Evolutionary conservation across 2,888 invertebrate genomes (phyloP).

Genomic region (Calephelis perditalis): DNA sequence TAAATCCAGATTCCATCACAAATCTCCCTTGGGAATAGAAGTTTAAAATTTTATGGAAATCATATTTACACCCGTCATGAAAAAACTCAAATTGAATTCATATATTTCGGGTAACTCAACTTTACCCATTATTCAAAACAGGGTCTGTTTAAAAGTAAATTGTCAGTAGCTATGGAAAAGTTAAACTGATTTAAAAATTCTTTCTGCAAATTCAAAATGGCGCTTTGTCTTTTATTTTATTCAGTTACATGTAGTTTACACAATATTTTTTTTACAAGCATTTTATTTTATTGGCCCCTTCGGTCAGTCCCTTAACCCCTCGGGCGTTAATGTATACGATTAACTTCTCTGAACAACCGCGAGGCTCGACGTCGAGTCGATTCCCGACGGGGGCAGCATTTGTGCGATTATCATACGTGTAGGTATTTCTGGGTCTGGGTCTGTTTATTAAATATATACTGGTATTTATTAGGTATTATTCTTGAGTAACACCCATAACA

Average conservation of each 20-base stretch:
- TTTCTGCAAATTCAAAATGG: slow-evolving; percentile 16
- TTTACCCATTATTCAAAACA: slow-evolving; percentile 58
- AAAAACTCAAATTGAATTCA: slow-evolving; percentile 46
- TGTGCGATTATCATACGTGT: too few species aligned
- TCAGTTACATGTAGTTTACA: slow-evolving; percentile 32
- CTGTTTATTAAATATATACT: too few species aligned
- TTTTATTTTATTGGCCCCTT: too few species aligned
- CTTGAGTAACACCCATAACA: too few species aligned
- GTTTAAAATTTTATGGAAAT: slow-evolving; percentile 57
- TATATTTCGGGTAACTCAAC: slow-evolving; percentile 37
- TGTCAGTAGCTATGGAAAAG: slow-evolving; percentile 48
- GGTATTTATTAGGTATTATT: too few species aligned
- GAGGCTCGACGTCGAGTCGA: too few species aligned
- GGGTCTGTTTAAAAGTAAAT: slow-evolving; percentile 48
- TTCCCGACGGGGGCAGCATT: too few species aligned
- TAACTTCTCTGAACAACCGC: too few species aligned
- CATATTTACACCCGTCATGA: slow-evolving; percentile 55
- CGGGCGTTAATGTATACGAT: too few species aligned
- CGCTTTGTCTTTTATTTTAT: slow-evolving; percentile 16
- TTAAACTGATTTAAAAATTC: slow-evolving; percentile 32
- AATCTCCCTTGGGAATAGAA: slow-evolving; percentile 30
- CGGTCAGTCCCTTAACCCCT: too few species aligned
- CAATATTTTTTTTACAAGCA: neutral
- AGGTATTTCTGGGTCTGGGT: too few species aligned
- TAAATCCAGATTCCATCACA: neutral